These are phyloP conservation scores for Procambarus virginalis DNA, from an alignment of 1,140 invertebrate genomes.

Conservation along the genomic window DNA sequence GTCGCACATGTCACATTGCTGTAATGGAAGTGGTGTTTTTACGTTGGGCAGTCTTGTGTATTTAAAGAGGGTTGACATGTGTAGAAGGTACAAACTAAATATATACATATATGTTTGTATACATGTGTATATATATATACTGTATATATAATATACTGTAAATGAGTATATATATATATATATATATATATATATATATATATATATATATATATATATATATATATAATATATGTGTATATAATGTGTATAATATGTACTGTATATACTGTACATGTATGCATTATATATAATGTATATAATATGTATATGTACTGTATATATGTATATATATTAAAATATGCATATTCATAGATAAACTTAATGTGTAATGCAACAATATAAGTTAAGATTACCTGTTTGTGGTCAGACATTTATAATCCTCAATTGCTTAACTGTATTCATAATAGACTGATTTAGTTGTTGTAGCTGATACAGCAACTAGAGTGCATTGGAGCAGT, in stretches of 20 bases:
- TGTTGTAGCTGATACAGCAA: constrained; percentile 3
- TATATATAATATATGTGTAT: neutral
- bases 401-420: neutral
- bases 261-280: neutral
- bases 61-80: constrained; percentile 46
- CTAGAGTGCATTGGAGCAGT: neutral
- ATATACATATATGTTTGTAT: neutral
- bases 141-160: neutral
- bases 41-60: constrained; percentile 59
- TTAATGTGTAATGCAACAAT: constrained; percentile 11
- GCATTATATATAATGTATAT: constrained; percentile 43
- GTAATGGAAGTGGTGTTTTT: constrained; percentile 61
- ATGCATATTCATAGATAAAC: constrained; percentile 22
- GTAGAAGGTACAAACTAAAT: constrained; percentile 48
- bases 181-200: neutral
- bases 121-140: neutral
- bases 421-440: neutral
- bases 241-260: too few species aligned
- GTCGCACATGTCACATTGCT: constrained; percentile 60
- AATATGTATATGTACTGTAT: neutral
- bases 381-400: constrained; percentile 4
- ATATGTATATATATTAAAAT: neutral
- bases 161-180: constrained; percentile 17
- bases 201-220: constrained; percentile 16
- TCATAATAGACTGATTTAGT: neutral